Evolutionary conservation across 2,797 vertebrate species (phyloP).

Genomic region (Acanthornis magna): DNA sequence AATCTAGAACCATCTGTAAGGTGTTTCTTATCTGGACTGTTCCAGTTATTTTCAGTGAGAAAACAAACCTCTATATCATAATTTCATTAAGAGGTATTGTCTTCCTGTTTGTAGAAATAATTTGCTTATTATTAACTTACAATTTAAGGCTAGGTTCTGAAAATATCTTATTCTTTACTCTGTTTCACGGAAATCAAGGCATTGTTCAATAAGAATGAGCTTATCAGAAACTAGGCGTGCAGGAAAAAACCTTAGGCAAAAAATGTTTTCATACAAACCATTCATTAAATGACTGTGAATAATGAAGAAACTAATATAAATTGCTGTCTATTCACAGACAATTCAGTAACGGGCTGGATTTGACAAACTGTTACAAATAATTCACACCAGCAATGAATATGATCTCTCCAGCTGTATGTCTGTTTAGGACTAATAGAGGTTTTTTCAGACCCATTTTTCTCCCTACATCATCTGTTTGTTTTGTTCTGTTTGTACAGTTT

Average conservation of each 20-base stretch:
- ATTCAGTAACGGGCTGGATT: not conserved
- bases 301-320: conserved; percentile 35
- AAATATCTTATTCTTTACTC: not conserved
- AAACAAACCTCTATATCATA: not conserved
- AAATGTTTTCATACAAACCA: not conserved
- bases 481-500: conserved; percentile 63
- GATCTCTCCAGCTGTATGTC: not conserved
- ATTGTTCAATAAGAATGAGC: not conserved
- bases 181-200: not conserved
- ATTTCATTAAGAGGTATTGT: not conserved
- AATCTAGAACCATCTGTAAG: not conserved
- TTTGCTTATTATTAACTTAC: not conserved
- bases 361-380: conserved; percentile 14
- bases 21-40: not conserved
- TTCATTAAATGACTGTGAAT: conserved; percentile 34
- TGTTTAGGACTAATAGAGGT: not conserved
- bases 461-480: conserved; percentile 49
- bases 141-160: not conserved
- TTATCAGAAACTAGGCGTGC: not conserved
- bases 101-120: not conserved
- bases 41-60: not conserved
- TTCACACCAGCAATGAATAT: not conserved
- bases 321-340: not conserved
- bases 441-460: conserved; percentile 30
- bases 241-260: conserved; percentile 8